phyloP scores from a whole-genome alignment of 2,113 vertebrate species.

The Rana temporaria region DNA sequence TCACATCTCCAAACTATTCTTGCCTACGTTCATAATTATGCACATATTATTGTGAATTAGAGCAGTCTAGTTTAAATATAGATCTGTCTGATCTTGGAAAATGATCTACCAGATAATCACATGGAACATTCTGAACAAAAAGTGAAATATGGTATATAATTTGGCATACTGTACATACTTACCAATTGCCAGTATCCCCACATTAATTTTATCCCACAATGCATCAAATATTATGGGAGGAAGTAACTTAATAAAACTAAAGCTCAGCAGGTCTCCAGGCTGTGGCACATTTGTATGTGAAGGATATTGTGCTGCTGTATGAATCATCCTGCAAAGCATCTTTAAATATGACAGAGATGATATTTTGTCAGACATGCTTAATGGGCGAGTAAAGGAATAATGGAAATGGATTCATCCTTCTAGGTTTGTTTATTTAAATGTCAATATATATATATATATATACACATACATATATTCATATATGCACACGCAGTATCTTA shows the following conservation, averaged over 20 bases:
- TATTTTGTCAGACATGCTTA: neutral
- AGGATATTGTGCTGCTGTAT: neutral
- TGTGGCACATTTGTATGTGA: neutral
- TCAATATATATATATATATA: neutral
- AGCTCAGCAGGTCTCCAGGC: neutral
- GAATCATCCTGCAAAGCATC: conserved; percentile 10
- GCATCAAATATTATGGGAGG: neutral
- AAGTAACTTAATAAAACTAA: neutral
- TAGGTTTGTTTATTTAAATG: neutral
- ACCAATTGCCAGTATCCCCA: neutral
- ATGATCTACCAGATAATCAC: too few species aligned
- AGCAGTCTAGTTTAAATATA: too few species aligned
- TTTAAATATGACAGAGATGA: conserved; percentile 13
- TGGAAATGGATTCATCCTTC: neutral
- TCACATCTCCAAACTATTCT: too few species aligned
- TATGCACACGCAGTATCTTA: too few species aligned
- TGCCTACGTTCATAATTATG: too few species aligned
- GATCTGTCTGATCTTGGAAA: too few species aligned
- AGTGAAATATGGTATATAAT: too few species aligned
- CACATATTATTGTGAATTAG: too few species aligned
- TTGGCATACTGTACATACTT: too few species aligned
- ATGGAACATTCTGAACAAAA: too few species aligned
- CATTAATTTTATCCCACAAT: neutral
- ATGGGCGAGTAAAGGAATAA: conserved; percentile 5
- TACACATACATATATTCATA: too few species aligned